Base-by-base conservation (phyloP, 2,113 vertebrate genomes). In the Polypterus bichir region DNA sequence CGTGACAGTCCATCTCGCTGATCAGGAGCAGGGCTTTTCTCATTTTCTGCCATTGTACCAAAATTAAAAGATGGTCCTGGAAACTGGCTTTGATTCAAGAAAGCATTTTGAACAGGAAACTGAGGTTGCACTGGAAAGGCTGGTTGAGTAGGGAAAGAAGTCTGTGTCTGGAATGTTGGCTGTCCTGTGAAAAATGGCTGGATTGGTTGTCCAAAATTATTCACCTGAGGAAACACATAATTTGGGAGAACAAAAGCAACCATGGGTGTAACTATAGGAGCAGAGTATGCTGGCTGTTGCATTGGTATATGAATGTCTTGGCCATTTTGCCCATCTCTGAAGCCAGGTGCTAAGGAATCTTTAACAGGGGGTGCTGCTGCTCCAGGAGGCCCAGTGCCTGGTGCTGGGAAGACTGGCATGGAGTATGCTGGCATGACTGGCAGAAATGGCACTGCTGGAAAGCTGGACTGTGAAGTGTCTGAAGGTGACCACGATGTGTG, bases 401-500 rank as follows among this genome's bases (percentile, higher is more conserved):
- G 77, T 49, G 82, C 66, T 3, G 88, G 77, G 58, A 88, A 94
- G 70, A 89, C 68, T 0, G 88, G 80, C 47, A 97, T 77, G 0
- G 88, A 78, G 66, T 89, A 95, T 0, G 88, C 74, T 48, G 93
- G 86, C 77, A 89, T 73, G 10, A 91, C 71, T 1, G 84, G 9
- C 1, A 92, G 84, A 71, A 91, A 92, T 44, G 92, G 85, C 56
- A 86, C 48, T 0, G 81, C 81, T 0, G 92, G 85, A 57, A 84
- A 90, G 62, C 89, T 89, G 0, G 89, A 88, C 71, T 87, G 88
- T 1, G 91, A 92, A 0, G 86, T 78, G 63, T 92, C 88, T 0
- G 90, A 94, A 0, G 87, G 88, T 0, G 92, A 92, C 92, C 93
- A 97, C 1, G 91, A 90, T 0, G 91, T 91, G 58, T 89, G 69